A percentile compares a stretch with the other conserved stretches of the same genome.
Evolutionary conservation across 2,113 vertebrate genomes (phyloP).

Genomic region (Petrocephalus microphthalmus): DNA sequence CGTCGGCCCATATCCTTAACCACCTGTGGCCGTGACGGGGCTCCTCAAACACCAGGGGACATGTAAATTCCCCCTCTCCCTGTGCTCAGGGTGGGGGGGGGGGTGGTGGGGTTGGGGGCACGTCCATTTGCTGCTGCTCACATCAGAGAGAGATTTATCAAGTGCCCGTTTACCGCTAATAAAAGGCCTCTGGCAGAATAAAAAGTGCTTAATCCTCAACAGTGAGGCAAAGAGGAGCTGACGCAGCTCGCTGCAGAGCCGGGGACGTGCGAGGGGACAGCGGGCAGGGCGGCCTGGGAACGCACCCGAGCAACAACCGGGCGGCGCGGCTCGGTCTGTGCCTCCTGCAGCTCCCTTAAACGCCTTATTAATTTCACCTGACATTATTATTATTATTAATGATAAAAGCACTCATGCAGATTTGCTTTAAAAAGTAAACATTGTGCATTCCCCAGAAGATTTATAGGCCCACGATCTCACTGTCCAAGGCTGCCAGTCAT

Average conservation of each 20-base stretch:
- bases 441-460: not conserved
- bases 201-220: slow-evolving; percentile 1
- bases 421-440: not conserved
- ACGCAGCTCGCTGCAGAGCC: not conserved
- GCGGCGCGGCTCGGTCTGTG: not conserved
- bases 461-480: not conserved
- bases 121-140: not conserved
- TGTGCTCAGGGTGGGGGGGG: not conserved
- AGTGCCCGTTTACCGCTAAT: slow-evolving; percentile 6
- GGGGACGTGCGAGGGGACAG: not conserved
- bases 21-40: not conserved
- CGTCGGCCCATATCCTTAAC: not conserved
- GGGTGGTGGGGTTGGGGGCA: not conserved
- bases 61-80: not conserved
- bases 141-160: slow-evolving; percentile 13
- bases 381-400: not conserved
- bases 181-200: slow-evolving; percentile 4
- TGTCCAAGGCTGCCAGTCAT: not conserved
- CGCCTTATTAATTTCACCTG: not conserved
- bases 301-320: not conserved
- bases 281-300: not conserved
- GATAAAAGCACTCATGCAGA: not conserved
- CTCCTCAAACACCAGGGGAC: not conserved
- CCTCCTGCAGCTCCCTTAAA: not conserved
- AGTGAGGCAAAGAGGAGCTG: not conserved